A percentile compares a stretch with the other conserved stretches of the same genome.
Conservation (phyloP, 2,888 invertebrate species). For the Lissocephala sabroskyi region DNA sequence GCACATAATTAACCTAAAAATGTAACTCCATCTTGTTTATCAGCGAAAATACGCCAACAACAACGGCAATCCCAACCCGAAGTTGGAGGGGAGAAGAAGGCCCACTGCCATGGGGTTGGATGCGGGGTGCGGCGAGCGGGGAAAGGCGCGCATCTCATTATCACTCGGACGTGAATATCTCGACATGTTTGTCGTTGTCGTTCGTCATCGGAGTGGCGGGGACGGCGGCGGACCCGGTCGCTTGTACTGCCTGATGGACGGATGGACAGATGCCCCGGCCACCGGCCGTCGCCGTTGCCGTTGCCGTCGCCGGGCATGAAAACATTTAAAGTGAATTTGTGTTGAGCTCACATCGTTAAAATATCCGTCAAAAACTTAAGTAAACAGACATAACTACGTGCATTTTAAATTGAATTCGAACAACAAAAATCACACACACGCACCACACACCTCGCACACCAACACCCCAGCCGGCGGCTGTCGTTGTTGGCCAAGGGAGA, state of each 20-base stretch:
- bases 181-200: constrained; percentile 58
- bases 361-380: constrained; percentile 68
- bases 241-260: not conserved
- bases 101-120: constrained; percentile 17
- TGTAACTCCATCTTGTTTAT: constrained; percentile 68
- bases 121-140: constrained; percentile 15
- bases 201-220: constrained; percentile 37
- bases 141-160: constrained; percentile 69
- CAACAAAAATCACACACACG: constrained; percentile 48
- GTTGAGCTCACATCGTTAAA: constrained; percentile 68
- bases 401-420: constrained; percentile 65
- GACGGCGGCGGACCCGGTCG: constrained; percentile 3
- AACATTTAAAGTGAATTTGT: constrained; percentile 65
- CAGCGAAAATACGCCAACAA: constrained; percentile 46
- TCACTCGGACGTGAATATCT: constrained; percentile 69
- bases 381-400: constrained; percentile 66
- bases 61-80: constrained; percentile 3
- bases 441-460: constrained; percentile 8
- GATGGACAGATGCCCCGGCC: not conserved
- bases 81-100: constrained; percentile 7
- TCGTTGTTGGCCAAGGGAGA: too few species aligned
- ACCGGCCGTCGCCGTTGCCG: not conserved
- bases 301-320: constrained; percentile 29
- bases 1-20: constrained; percentile 71
- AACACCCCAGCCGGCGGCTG: too few species aligned